Conservation (phyloP, 1,140 invertebrate genomes). For the Oreohelix idahoensis region DNA sequence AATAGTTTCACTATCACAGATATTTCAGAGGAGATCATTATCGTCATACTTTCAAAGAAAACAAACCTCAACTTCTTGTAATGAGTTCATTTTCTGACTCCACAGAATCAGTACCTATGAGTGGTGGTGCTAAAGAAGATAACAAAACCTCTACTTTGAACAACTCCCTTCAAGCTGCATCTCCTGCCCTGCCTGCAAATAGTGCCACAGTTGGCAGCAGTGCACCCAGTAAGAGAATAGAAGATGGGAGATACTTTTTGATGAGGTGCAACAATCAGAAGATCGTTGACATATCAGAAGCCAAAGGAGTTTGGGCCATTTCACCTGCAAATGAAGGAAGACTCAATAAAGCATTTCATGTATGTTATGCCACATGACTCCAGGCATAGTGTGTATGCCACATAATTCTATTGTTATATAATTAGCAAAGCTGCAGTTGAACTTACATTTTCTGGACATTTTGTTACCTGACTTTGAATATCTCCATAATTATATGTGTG, state of each 20-base stretch:
- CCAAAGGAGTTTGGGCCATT: slow-evolving; percentile 74
- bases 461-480: not conserved
- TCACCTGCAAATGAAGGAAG: slow-evolving; percentile 73
- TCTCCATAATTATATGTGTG: not conserved
- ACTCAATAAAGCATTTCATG: slow-evolving; percentile 73
- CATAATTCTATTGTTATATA: too few relatives aligned
- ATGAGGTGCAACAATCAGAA: slow-evolving; percentile 75
- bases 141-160: not conserved
- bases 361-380: slow-evolving; percentile 44
- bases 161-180: not conserved
- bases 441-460: too few relatives aligned
- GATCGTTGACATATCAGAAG: slow-evolving; percentile 73
- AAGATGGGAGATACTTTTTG: slow-evolving; percentile 71
- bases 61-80: too few relatives aligned
- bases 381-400: too few relatives aligned
- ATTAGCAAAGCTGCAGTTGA: too few relatives aligned
- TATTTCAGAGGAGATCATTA: too few relatives aligned
- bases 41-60: too few relatives aligned
- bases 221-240: not conserved
- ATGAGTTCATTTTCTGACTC: not conserved
- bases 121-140: not conserved
- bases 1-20: too few relatives aligned
- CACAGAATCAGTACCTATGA: not conserved
- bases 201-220: not conserved
- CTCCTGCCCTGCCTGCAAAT: not conserved